A percentile compares a stretch with the other conserved stretches of the same genome.
Evolutionary conservation across 1,140 invertebrate genomes (phyloP).

Genomic region (Atta texana): DNA sequence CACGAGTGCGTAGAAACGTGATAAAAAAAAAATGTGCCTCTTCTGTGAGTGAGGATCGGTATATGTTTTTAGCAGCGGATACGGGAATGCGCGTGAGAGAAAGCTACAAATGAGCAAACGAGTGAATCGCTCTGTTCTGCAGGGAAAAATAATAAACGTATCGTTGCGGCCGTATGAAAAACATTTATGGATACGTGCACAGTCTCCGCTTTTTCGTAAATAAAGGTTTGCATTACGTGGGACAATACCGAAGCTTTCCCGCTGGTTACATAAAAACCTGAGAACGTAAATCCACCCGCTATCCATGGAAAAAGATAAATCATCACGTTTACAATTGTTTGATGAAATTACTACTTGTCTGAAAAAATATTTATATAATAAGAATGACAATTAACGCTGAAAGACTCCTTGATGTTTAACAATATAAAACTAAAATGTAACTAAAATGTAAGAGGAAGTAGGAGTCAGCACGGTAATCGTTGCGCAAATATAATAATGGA

Average conservation of each 20-base stretch:
- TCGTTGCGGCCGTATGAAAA: not conserved
- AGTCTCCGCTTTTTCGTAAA: slow-evolving; percentile 41
- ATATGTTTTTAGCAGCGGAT: slow-evolving; percentile 36
- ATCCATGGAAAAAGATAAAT: slow-evolving; percentile 41
- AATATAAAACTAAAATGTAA: too few species aligned
- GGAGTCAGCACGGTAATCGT: too few species aligned
- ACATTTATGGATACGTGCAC: slow-evolving; percentile 32
- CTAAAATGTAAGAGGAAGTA: too few species aligned
- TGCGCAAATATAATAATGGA: too few species aligned
- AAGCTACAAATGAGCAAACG: slow-evolving; percentile 48
- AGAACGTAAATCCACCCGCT: slow-evolving; percentile 50
- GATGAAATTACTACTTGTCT: slow-evolving; percentile 46
- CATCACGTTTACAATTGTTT: slow-evolving; percentile 18
- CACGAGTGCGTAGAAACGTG: not conserved
- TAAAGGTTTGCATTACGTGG: slow-evolving; percentile 30
- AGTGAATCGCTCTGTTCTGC: slow-evolving; percentile 24
- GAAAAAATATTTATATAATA: slow-evolving; percentile 16
- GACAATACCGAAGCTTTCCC: slow-evolving; percentile 34
- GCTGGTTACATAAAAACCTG: slow-evolving; percentile 63
- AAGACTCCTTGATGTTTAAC: too few species aligned
- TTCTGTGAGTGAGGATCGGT: not conserved
- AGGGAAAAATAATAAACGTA: slow-evolving; percentile 47
- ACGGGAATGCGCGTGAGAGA: slow-evolving; percentile 9
- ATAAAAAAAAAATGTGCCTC: slow-evolving; percentile 23
- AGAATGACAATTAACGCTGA: too few species aligned